Percentiles rank a stretch among this genome's conserved stretches.
These are phyloP conservation scores for Atherinosoma microstoma DNA, from an alignment of 2,797 vertebrate genomes.

Conservation along the genomic window DNA sequence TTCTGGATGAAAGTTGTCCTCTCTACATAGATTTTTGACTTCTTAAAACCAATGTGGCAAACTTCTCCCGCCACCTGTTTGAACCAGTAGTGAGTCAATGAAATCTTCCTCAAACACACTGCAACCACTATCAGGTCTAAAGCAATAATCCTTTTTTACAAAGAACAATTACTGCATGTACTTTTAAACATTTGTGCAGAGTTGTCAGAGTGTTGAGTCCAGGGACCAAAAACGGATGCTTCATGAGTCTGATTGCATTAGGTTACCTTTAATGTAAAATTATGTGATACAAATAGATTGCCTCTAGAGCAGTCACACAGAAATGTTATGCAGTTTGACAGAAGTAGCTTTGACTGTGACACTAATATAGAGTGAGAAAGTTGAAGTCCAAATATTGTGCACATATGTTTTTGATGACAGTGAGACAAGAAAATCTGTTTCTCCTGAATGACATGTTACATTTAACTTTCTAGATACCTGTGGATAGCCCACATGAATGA, in stretches of 20 bases:
- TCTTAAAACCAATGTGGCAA: background rate
- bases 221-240: constrained; percentile 22
- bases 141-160: too few relatives aligned
- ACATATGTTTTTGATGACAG: constrained; percentile 1
- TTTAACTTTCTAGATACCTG: background rate
- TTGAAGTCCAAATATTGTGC: constrained; percentile 11
- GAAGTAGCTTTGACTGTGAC: background rate
- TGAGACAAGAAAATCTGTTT: constrained; percentile 10
- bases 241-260: background rate
- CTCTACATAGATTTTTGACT: background rate
- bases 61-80: background rate
- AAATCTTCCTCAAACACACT: background rate
- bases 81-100: background rate
- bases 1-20: background rate
- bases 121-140: background rate
- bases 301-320: constrained; percentile 20
- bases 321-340: constrained; percentile 33
- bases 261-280: constrained; percentile 69
- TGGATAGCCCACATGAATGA: constrained; percentile 17
- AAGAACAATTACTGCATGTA: background rate
- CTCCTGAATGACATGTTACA: constrained; percentile 10
- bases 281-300: constrained; percentile 42
- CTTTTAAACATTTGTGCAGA: background rate
- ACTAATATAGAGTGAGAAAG: background rate
- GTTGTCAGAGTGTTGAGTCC: background rate